Evolutionary conservation across 2,797 vertebrate species (phyloP).

Genomic region (Anabacerthia variegaticeps): DNA sequence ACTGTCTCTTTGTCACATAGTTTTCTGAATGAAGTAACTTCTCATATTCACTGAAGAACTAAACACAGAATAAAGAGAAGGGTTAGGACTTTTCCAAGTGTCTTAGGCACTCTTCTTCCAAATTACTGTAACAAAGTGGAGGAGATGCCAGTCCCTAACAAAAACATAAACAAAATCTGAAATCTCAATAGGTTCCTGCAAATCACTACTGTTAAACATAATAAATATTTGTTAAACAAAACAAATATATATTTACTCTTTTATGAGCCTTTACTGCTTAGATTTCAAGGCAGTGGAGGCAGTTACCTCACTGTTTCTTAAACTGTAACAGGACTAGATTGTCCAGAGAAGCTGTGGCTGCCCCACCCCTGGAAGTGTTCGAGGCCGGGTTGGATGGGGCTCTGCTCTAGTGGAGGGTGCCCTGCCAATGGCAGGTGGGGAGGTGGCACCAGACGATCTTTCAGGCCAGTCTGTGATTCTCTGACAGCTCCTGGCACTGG

Average conservation of each 20-base stretch:
- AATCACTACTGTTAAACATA: not conserved
- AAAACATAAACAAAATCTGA: not conserved
- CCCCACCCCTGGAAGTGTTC: not conserved
- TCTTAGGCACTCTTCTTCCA: not conserved
- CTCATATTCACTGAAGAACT: slow-evolving; percentile 98
- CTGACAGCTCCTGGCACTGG: not conserved
- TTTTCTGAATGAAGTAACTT: slow-evolving; percentile 98
- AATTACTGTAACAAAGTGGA: not conserved
- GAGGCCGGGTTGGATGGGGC: not conserved
- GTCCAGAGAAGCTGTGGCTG: not conserved
- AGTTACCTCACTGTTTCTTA: not conserved
- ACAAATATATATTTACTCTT: not conserved
- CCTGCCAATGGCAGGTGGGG: not conserved
- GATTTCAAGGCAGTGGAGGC: not conserved
- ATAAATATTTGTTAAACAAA: not conserved
- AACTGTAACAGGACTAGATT: fast-evolving
- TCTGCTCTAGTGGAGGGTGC: not conserved
- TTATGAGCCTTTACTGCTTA: not conserved
- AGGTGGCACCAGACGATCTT: fast-evolving
- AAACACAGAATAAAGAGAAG: slow-evolving; percentile 49
- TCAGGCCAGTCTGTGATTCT: not conserved
- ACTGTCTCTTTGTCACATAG: slow-evolving; percentile 97
- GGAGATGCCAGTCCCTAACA: not conserved
- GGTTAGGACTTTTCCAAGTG: not conserved
- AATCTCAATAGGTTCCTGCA: not conserved